These are phyloP conservation scores for Falco concolor DNA, from an alignment of 2,797 vertebrate genomes.

Conservation along the genomic window DNA sequence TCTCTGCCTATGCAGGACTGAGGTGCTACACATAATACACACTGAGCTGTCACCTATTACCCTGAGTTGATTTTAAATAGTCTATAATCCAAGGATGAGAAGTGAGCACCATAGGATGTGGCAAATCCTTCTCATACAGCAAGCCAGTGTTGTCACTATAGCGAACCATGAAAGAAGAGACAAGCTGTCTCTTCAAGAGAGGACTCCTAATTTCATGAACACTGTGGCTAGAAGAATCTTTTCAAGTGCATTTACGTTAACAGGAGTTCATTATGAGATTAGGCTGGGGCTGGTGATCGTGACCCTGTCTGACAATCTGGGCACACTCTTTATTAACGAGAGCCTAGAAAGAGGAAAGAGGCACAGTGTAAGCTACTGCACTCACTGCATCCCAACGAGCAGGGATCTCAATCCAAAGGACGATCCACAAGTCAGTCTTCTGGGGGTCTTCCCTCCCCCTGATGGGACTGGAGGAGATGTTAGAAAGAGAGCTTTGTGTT, in stretches of 20 bases:
- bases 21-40: neutral
- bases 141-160: neutral
- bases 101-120: neutral
- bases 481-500: neutral
- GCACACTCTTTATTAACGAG: neutral
- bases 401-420: neutral
- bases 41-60: slow-evolving; percentile 14
- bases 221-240: neutral
- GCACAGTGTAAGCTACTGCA: neutral
- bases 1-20: neutral
- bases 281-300: neutral
- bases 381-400: neutral
- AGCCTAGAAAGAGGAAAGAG: neutral
- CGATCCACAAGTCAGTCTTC: neutral
- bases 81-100: slow-evolving; percentile 42
- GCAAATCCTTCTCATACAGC: slow-evolving; percentile 24
- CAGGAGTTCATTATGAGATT: slow-evolving; percentile 55
- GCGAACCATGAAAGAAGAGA: neutral
- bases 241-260: neutral
- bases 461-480: neutral
- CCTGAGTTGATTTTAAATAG: slow-evolving; percentile 37
- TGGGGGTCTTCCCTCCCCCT: neutral
- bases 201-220: neutral
- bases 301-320: neutral
- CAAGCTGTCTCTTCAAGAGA: neutral